Evolutionary conservation across 1,140 invertebrate species (phyloP).

Genomic region (Triops longicaudatus): DNA sequence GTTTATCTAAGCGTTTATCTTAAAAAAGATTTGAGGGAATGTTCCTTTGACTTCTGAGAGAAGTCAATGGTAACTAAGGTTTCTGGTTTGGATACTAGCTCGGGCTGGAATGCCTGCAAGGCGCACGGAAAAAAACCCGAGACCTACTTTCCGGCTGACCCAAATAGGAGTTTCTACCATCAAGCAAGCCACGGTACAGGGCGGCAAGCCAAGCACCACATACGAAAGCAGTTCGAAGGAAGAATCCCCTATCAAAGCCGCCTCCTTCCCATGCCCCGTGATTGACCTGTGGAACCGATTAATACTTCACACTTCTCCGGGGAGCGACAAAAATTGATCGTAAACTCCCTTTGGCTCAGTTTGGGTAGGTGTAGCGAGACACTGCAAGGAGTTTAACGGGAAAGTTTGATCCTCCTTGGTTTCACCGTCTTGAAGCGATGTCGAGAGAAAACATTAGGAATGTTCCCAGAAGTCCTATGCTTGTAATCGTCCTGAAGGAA

Average conservation of each 20-base stretch:
- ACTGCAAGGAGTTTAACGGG: neutral
- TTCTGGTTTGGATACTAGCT: neutral
- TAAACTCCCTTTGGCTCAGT: neutral
- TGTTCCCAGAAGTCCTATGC: no score
- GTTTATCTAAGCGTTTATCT: no score
- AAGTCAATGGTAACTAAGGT: neutral
- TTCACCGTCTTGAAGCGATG: no score
- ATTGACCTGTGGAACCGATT: neutral
- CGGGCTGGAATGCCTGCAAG: constrained; percentile 8
- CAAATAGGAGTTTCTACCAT: neutral
- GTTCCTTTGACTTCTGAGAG: no score
- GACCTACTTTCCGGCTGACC: constrained; percentile 10
- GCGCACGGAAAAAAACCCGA: constrained; percentile 10
- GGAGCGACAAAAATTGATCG: neutral
- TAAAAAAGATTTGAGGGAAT: no score
- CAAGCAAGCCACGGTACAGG: neutral
- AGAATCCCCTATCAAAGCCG: neutral
- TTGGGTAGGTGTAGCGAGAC: no score
- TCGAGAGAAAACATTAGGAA: no score
- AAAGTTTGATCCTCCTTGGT: neutral
- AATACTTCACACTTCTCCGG: neutral
- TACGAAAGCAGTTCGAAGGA: neutral
- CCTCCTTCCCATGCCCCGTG: neutral
- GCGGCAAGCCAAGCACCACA: neutral
- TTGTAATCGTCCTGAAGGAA: no score